Conservation (phyloP, 1,140 invertebrate species). For the Charaxes varanes region DNA sequence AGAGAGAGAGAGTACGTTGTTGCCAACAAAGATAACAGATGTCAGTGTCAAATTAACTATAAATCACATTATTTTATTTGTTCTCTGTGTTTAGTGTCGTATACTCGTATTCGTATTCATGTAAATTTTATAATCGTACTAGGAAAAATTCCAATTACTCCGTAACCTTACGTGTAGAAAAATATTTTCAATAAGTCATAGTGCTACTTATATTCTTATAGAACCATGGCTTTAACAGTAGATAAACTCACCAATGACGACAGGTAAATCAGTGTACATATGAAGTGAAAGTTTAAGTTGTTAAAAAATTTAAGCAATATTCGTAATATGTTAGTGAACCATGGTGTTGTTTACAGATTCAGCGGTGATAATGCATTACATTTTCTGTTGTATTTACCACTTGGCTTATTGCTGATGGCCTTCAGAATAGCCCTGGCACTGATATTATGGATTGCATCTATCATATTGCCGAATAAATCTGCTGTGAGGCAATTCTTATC, state of each 20-base stretch:
- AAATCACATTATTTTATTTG: constrained; percentile 1
- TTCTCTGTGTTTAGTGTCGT: constrained; percentile 17
- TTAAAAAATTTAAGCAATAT: constrained; percentile 17
- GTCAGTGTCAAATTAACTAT: constrained; percentile 2
- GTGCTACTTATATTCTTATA: background rate
- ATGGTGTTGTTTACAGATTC: constrained; percentile 64
- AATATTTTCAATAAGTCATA: constrained; percentile 1
- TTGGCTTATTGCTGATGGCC: constrained; percentile 69
- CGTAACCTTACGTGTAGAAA: constrained; percentile 8
- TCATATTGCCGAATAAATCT: constrained; percentile 72
- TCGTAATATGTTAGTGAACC: constrained; percentile 5
- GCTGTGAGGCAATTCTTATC: constrained; percentile 69
- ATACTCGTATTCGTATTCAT: constrained; percentile 18
- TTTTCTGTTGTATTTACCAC: constrained; percentile 72
- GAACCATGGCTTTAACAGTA: constrained; percentile 49
- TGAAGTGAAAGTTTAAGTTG: constrained; percentile 19
- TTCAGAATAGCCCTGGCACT: constrained; percentile 66
- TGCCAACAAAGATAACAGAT: too few species aligned
- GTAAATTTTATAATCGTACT: constrained; percentile 15
- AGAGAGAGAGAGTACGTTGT: too few species aligned
- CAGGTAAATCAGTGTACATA: constrained; percentile 41
- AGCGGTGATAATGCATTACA: constrained; percentile 67
- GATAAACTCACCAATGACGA: constrained; percentile 56
- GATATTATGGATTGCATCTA: constrained; percentile 69
- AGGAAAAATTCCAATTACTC: constrained; percentile 10